These are phyloP conservation scores for Caracal caracal DNA, from an alignment of 2,113 vertebrate species.

Conservation along the genomic window DNA sequence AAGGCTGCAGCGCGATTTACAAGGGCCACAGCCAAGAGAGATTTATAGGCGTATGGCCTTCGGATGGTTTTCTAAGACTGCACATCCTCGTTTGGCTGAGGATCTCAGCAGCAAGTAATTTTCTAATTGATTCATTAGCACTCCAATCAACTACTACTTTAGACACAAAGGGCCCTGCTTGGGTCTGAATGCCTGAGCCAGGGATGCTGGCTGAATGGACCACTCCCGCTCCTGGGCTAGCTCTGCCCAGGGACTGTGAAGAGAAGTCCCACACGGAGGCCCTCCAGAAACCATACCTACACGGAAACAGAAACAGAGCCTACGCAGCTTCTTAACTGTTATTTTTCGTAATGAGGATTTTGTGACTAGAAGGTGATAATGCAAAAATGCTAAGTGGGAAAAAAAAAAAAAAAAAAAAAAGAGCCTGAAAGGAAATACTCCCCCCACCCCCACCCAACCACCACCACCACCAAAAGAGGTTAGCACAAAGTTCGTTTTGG, in stretches of 20 bases:
- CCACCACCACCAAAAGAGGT: not conserved
- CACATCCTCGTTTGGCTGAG: conserved; percentile 61
- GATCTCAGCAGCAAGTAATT: conserved; percentile 71
- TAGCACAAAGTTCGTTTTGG: not conserved
- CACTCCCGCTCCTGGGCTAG: not conserved
- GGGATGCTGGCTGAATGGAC: not conserved
- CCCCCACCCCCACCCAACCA: not conserved
- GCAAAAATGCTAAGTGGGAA: not conserved
- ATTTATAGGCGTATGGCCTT: conserved; percentile 53
- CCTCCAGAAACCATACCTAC: not conserved
- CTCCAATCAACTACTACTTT: conserved; percentile 72
- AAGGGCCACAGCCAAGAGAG: conserved; percentile 68
- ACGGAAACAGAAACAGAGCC: not conserved
- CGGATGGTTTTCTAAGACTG: conserved; percentile 61
- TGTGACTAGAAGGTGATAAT: not conserved
- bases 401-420: not conserved
- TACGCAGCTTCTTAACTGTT: not conserved
- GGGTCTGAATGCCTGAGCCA: conserved; percentile 26
- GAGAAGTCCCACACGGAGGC: not conserved
- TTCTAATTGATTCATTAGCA: conserved; percentile 82
- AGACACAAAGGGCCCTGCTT: conserved; percentile 41
- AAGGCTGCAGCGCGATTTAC: conserved; percentile 67
- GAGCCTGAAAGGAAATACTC: not conserved
- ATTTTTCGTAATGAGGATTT: not conserved
- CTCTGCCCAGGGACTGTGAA: not conserved